Evolutionary conservation across 2,888 invertebrate genomes (phyloP).

Genomic region (Oscheius onirici): DNA sequence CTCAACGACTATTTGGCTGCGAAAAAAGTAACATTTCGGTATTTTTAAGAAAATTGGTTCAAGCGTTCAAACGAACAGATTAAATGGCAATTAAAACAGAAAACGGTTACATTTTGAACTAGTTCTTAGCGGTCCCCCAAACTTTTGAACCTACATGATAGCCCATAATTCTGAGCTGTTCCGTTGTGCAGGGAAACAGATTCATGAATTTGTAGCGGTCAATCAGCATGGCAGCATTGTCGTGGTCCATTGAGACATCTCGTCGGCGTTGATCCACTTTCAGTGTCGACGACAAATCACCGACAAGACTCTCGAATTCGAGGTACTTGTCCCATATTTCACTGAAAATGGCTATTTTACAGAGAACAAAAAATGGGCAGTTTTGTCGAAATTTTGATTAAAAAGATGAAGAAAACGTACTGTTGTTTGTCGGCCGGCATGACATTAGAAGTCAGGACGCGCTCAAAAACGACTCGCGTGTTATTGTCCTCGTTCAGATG

Average conservation of each 20-base stretch:
- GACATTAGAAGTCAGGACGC: constrained; percentile 91
- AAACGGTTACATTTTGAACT: too few species aligned
- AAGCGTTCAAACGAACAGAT: too few species aligned
- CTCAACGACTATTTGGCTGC: too few species aligned
- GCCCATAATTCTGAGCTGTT: constrained; percentile 82
- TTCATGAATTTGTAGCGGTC: constrained; percentile 93
- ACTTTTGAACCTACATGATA: constrained; percentile 68
- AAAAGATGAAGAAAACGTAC: constrained; percentile 35
- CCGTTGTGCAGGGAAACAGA: constrained; percentile 88
- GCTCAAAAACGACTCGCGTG: constrained; percentile 96
- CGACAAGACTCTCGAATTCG: constrained; percentile 98
- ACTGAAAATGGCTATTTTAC: constrained; percentile 73
- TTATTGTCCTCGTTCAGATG: constrained; percentile 99
- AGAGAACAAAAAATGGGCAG: too few species aligned
- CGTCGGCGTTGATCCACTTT: constrained; percentile 79
- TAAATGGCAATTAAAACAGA: too few species aligned
- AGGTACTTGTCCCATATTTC: constrained; percentile 98
- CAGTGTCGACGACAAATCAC: constrained; percentile 93
- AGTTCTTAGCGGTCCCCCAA: too few species aligned
- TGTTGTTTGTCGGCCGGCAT: constrained; percentile 83
- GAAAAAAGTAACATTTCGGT: too few species aligned
- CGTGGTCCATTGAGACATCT: constrained; percentile 79
- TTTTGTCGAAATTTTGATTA: too few species aligned
- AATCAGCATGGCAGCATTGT: constrained; percentile 94
- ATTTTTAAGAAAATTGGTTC: too few species aligned